phyloP scores from a whole-genome alignment of 2,797 vertebrate genomes.

The Hypotaenidia philippensis region DNA sequence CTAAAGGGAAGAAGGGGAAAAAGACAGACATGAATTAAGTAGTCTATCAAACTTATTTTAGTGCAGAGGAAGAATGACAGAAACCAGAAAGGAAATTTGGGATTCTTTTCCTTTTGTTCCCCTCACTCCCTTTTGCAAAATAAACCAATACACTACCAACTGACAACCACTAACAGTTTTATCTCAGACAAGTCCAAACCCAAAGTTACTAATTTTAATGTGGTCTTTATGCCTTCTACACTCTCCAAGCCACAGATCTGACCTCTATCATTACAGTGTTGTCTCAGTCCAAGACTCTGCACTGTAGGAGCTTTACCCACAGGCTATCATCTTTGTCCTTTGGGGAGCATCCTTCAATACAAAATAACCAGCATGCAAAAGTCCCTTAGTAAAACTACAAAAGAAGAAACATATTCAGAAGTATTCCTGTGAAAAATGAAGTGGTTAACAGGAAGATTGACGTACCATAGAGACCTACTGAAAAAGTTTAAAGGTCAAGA shows the following conservation, averaged over 20 bases:
- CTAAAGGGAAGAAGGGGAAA: neutral
- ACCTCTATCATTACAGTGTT: neutral
- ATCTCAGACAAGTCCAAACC: neutral
- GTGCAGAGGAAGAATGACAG: neutral
- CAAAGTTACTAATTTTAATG: neutral
- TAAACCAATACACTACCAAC: neutral
- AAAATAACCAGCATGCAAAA: neutral
- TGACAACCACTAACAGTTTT: neutral
- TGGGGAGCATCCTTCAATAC: neutral
- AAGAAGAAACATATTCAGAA: neutral
- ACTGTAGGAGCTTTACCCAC: neutral
- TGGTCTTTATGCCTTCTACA: neutral
- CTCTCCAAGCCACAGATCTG: neutral
- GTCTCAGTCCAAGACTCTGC: neutral
- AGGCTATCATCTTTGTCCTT: neutral
- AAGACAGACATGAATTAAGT: neutral
- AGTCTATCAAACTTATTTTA: neutral
- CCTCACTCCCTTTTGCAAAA: neutral
- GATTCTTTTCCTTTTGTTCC: neutral
- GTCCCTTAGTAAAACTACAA: neutral
- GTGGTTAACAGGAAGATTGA: neutral
- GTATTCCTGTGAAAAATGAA: neutral
- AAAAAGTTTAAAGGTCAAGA: neutral
- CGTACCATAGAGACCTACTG: neutral
- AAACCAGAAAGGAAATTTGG: neutral